A percentile compares a stretch with the other conserved stretches of the same genome.
Evolutionary conservation across 2,888 invertebrate genomes (phyloP).

Genomic region (Mesoligia furuncula): DNA sequence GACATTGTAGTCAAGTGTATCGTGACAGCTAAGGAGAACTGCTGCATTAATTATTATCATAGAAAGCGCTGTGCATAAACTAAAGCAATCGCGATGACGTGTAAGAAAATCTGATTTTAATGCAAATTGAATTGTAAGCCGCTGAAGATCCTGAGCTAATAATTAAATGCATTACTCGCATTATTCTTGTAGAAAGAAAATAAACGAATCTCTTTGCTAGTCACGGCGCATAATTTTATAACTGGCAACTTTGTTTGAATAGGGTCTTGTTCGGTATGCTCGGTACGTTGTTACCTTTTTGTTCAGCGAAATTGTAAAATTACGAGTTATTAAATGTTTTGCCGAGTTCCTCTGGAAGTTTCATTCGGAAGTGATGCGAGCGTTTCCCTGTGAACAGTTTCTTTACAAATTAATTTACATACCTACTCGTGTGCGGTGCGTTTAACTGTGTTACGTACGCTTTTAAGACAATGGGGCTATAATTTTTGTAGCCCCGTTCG

Average conservation of each 20-base stretch:
- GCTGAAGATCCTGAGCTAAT: constrained; percentile 49
- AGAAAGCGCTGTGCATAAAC: constrained; percentile 57
- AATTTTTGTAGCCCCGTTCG: constrained; percentile 46
- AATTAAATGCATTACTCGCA: constrained; percentile 56
- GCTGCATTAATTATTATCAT: constrained; percentile 64
- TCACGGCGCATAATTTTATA: constrained; percentile 56
- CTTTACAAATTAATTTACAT: constrained; percentile 76
- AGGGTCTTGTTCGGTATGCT: constrained; percentile 31
- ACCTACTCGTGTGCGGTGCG: constrained; percentile 58
- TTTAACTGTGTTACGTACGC: constrained; percentile 62
- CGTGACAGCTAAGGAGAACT: constrained; percentile 63
- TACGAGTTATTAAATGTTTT: constrained; percentile 58
- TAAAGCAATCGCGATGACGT: constrained; percentile 50
- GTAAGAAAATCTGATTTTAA: constrained; percentile 56
- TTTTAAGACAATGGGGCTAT: constrained; percentile 60
- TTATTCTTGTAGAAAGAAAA: constrained; percentile 55
- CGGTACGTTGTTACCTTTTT: constrained; percentile 31
- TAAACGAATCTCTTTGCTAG: constrained; percentile 46
- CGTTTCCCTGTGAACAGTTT: constrained; percentile 80
- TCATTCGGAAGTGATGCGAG: constrained; percentile 71
- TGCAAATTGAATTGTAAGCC: constrained; percentile 62
- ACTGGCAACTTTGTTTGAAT: constrained; percentile 48
- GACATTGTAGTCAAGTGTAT: constrained; percentile 71
- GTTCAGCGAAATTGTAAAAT: constrained; percentile 45
- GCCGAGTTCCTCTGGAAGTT: constrained; percentile 56